A percentile compares a stretch with the other conserved stretches of the same genome.
These are phyloP conservation scores for Melanotaenia maccullochi DNA, from an alignment of 2,797 vertebrate genomes.

Conservation along the genomic window DNA sequence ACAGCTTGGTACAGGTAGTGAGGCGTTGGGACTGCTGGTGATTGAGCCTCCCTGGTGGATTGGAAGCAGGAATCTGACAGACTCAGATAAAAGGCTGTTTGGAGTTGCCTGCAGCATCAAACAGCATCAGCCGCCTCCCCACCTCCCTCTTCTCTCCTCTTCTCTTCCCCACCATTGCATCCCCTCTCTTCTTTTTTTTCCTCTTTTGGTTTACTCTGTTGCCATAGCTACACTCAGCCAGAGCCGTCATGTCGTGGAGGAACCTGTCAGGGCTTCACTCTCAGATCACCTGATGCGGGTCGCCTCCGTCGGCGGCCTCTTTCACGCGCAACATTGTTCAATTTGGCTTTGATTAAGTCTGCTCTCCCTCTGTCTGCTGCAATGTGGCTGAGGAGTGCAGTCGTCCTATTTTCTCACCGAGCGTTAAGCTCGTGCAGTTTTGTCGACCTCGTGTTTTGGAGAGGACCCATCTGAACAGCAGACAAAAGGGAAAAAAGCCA, in stretches of 20 bases:
- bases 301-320: constrained; percentile 57
- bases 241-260: constrained; percentile 61
- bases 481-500: constrained; percentile 19
- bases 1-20: constrained; percentile 79
- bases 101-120: constrained; percentile 86
- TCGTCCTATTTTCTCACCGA: constrained; percentile 18
- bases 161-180: constrained; percentile 50
- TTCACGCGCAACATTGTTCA: constrained; percentile 66
- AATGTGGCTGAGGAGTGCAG: constrained; percentile 17
- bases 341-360: constrained; percentile 78
- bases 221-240: constrained; percentile 78
- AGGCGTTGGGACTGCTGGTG: constrained; percentile 78
- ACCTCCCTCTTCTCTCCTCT: background rate
- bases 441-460: constrained; percentile 51
- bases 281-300: constrained; percentile 80
- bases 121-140: constrained; percentile 70
- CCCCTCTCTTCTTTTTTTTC: constrained; percentile 59
- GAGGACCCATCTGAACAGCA: constrained; percentile 39
- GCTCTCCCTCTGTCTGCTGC: constrained; percentile 14
- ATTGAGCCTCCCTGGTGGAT: constrained; percentile 82
- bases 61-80: constrained; percentile 82
- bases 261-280: constrained; percentile 73
- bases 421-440: constrained; percentile 50
- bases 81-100: constrained; percentile 84
- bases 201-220: constrained; percentile 80